Evolutionary conservation across 1,140 invertebrate genomes (phyloP), one percentile per base, ranked within the genome.

Genomic region (Drosophila tani): DNA sequence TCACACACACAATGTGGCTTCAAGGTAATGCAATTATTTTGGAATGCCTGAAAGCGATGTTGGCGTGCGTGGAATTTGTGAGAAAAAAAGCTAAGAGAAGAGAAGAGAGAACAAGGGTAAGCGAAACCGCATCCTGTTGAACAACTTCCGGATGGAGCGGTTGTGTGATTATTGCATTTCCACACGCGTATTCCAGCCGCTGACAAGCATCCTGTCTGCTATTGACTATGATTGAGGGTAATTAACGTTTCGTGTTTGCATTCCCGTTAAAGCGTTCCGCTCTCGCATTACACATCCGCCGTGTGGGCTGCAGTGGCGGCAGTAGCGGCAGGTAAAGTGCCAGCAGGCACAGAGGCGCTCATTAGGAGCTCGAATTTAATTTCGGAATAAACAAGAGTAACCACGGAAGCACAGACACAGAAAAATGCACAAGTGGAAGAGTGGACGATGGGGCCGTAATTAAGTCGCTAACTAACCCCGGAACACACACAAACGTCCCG

Each of bases 171-270:
- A 63, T 35, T 66, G 43, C 60, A 65, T 17, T 38, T 40, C 63
- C 59, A 59, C 65, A 35, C 51, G 40, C 5, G 12, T 32, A 6
- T 47, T 5, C 32, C 49, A 5, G 5, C 27, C 21, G 40, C 21
- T 12, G 8, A 24, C 56, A 43, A 27, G 56, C 19, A 65, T 32
- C 27, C 43, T 51, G n/a, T 19, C 3, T 29, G 14, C 38, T 40
- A 71, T 76, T 81, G 66, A 69, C 79, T 75, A 57, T 76, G 78
- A 73, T 82, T 86, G 81, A 68, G 62, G 56, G 27, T 63, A 71
- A 76, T 83, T 83, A 84, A 56, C 35, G 53, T 21, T 38, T 56
- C 53, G n/a, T 76, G 77, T 66, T 81, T 59, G 67, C 67, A 50
- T 66, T 83, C 55, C 45, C 17, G 43, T 35, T 8, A 59, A 74